Conservation (phyloP, 2,113 vertebrate species). For the Tiliqua scincoides region DNA sequence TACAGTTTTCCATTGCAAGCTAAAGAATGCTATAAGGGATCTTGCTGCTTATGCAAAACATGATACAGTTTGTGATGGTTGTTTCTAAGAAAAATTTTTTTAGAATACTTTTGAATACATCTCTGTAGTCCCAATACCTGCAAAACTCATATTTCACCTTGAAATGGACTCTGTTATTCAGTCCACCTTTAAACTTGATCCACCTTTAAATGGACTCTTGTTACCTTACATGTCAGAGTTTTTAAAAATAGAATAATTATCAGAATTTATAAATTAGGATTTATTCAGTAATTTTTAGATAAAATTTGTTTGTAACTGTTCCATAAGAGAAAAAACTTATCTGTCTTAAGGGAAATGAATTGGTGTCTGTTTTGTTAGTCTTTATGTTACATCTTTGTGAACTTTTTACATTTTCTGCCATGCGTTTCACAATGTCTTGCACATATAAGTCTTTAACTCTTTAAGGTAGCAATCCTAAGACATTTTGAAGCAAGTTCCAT, state of each 20-base stretch:
- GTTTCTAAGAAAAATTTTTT: background rate
- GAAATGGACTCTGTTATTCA: background rate
- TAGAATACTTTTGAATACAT: slow-evolving; percentile 18
- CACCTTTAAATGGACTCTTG: background rate
- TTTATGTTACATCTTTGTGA: background rate
- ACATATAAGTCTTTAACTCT: background rate
- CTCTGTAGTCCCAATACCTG: slow-evolving; percentile 2
- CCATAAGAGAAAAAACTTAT: no score
- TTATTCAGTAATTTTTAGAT: background rate
- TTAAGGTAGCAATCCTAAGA: background rate
- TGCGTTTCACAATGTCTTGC: background rate
- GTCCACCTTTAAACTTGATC: no score
- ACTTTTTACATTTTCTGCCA: background rate
- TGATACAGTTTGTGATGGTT: slow-evolving; percentile 20
- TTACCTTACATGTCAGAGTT: background rate
- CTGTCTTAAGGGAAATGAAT: background rate
- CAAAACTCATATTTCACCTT: background rate
- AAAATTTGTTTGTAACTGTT: background rate
- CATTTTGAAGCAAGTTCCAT: background rate
- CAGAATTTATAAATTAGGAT: no score
- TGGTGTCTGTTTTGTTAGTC: background rate
- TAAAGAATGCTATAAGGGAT: slow-evolving; percentile 26
- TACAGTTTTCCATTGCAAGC: slow-evolving; percentile 43
- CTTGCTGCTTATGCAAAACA: slow-evolving; percentile 34
- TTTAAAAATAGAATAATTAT: background rate